These are phyloP conservation scores for Euwallacea fornicatus DNA, from an alignment of 1,140 invertebrate species.

Conservation along the genomic window DNA sequence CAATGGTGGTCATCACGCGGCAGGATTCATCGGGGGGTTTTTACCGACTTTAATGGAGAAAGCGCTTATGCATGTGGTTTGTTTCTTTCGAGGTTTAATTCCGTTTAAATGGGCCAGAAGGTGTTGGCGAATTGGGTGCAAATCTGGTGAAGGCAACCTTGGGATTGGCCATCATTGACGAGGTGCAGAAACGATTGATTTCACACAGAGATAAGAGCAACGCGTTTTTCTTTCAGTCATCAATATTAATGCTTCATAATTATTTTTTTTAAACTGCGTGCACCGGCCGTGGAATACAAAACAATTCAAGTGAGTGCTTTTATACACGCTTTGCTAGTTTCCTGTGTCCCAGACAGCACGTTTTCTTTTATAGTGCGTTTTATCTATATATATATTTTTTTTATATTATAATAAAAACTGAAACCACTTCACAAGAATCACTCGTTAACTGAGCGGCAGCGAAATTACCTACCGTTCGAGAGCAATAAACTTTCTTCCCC, in stretches of 20 bases:
- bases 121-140: background rate
- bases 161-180: background rate
- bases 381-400: conserved; percentile 6
- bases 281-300: conserved; percentile 25
- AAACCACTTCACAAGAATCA: no score
- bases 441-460: no score
- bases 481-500: background rate
- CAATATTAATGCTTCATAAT: conserved; percentile 40
- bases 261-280: conserved; percentile 33
- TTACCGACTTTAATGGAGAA: no score
- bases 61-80: no score
- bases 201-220: conserved; percentile 35
- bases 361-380: conserved; percentile 20
- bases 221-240: conserved; percentile 35
- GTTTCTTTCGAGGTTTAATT: background rate
- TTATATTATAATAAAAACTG: background rate
- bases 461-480: no score
- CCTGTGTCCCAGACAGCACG: conserved; percentile 41
- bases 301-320: conserved; percentile 14
- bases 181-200: conserved; percentile 12
- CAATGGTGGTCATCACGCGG: background rate
- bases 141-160: background rate
- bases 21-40: no score
- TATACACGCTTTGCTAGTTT: conserved; percentile 37
- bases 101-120: background rate